phyloP scores from a whole-genome alignment of 1,140 invertebrate species.

The Adoxophyes honmai region DNA sequence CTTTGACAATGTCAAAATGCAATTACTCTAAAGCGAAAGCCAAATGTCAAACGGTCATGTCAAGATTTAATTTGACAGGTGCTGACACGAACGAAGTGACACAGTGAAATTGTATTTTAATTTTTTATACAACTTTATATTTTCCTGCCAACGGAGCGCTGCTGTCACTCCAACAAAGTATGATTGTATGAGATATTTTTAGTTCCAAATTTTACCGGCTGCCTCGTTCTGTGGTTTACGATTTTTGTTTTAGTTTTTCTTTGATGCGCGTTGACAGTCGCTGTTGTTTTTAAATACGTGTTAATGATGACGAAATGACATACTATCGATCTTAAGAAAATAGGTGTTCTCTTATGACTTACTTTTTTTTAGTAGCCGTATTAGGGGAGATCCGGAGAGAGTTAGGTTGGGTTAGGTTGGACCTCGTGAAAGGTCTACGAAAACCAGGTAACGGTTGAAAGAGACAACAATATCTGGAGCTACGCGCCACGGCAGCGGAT shows the following conservation, averaged over 20 bases:
- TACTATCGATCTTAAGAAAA: no score
- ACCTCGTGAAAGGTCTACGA: no score
- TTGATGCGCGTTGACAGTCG: constrained; percentile 2
- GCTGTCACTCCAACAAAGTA: not conserved
- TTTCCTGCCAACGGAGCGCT: not conserved
- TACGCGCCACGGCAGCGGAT: no score
- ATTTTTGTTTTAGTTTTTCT: not conserved
- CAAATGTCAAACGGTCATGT: constrained; percentile 1
- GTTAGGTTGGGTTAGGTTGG: no score
- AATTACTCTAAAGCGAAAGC: not conserved
- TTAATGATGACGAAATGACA: not conserved
- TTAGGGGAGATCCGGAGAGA: no score
- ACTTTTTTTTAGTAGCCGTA: no score
- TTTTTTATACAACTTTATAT: not conserved
- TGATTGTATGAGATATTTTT: not conserved
- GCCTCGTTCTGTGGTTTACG: not conserved
- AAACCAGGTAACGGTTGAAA: no score
- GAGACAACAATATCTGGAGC: no score
- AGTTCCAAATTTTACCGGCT: not conserved
- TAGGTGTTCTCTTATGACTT: no score
- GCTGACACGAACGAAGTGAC: not conserved
- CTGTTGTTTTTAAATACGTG: constrained; percentile 9
- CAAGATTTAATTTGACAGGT: constrained; percentile 11
- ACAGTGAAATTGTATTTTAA: not conserved
- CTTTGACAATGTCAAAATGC: no score